phyloP scores from a whole-genome alignment of 2,113 vertebrate species.

The Capreolus pygargus region DNA sequence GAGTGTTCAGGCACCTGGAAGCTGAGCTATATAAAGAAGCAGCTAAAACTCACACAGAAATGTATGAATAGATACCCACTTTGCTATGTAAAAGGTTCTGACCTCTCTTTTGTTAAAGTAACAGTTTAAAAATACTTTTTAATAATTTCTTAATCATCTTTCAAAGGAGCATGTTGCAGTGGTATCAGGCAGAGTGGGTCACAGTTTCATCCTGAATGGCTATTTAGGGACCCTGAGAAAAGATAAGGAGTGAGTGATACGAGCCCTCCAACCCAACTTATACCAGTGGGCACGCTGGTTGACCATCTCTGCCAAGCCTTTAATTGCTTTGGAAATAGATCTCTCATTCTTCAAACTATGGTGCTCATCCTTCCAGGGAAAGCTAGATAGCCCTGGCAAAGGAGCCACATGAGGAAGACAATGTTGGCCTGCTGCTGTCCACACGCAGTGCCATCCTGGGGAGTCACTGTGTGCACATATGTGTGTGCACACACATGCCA shows the following conservation, averaged over 20 bases:
- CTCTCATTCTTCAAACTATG: conserved; percentile 50
- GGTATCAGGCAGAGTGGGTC: not conserved
- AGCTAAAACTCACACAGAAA: not conserved
- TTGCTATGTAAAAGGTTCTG: not conserved
- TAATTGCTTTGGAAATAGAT: conserved; percentile 69
- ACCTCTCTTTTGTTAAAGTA: conserved; percentile 38
- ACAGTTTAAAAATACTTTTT: conserved; percentile 38
- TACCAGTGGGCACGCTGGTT: not conserved
- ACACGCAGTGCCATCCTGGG: not conserved
- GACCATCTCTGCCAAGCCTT: conserved; percentile 60
- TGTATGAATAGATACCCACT: not conserved
- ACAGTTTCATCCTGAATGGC: conserved; percentile 28
- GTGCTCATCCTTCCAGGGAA: conserved; percentile 49
- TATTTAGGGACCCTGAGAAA: not conserved
- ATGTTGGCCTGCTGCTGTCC: not conserved
- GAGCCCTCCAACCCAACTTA: conserved; percentile 41
- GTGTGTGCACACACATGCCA: not conserved
- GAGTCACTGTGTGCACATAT: not conserved
- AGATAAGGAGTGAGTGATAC: conserved; percentile 5
- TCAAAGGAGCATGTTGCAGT: not conserved
- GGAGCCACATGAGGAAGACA: not conserved
- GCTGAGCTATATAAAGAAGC: not conserved
- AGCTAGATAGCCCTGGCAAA: conserved; percentile 43
- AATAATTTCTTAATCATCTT: conserved; percentile 36
- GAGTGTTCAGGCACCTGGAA: not conserved